Evolutionary conservation across 2,113 vertebrate species (phyloP), one percentile per base, ranked within the genome.

Genomic region (Rhinolophus sinicus): DNA sequence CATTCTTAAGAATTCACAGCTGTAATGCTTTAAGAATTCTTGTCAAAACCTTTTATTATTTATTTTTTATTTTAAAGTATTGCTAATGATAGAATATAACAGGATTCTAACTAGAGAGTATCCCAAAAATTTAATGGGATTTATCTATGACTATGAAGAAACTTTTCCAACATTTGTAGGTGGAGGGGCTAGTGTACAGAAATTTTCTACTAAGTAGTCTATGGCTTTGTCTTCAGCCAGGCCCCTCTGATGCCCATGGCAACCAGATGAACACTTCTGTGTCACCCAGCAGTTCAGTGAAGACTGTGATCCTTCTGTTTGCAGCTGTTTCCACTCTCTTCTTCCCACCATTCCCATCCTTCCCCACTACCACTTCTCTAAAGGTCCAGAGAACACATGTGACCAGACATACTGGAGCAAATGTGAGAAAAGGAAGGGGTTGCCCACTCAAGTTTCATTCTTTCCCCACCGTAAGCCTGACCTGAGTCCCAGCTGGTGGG

Each of bases 11-110:
- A 47, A n/a, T 47, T 77, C 38, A 82, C 4, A 52, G 38, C 3
- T 3, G 30, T 5, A 81, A 58, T 58, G 5, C 3, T 72, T 91
- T 84, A 58, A 9, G 6, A 64, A 86, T 76, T 65, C 38, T 81
- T 85, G 8, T 81, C 47, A 77, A 90, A 94, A 81, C 11, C 8
- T 72, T 72, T 90, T 52, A 44, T 89, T 86, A 58, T 3, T 24
- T 58, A 58, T 26, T 60, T 52, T 65, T n/a, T 18, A n/a, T 50
- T 47, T 22, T 54, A 65, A 93, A 58, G 69, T 75, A 47, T 70
- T 54, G 52, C 4, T 58, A 56, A 14, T 58, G 11, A 64, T 75
- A 26, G 44, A 69, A 60, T 81, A 3, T 38, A 15, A 58, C 2
- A 38, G 11, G 30, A 89, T 65, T 90, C 47, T 65, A 77, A 58